Conservation (phyloP, 1,140 invertebrate genomes). For the Phenacoccus solenopsis region DNA sequence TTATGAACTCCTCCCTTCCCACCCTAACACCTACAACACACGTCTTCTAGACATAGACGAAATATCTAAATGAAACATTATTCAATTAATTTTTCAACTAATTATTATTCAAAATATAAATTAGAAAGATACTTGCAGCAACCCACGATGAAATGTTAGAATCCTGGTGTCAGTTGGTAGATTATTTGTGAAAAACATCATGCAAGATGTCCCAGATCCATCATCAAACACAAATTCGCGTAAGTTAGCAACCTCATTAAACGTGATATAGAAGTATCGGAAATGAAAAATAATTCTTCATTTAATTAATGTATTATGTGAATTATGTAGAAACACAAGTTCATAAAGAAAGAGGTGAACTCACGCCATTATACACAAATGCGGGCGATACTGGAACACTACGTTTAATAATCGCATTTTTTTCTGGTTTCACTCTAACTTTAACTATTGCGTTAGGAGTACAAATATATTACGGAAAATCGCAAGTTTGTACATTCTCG, state of each 20-base stretch:
- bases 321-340: slow-evolving; percentile 19
- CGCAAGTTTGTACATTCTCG: slow-evolving; percentile 38
- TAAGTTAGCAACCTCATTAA: neutral
- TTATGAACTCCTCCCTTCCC: no score
- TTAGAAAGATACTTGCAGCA: no score
- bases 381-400: slow-evolving; percentile 20
- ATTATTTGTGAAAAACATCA: no score
- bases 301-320: no score
- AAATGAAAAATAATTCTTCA: neutral
- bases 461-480: slow-evolving; percentile 52
- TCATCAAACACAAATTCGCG: neutral
- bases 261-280: neutral
- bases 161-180: no score
- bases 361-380: slow-evolving; percentile 22
- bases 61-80: no score
- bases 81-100: no score
- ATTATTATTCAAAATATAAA: no score
- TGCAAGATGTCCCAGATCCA: neutral
- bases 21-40: no score
- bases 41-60: no score
- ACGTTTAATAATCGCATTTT: slow-evolving; percentile 20
- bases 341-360: slow-evolving; percentile 20
- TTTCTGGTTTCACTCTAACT: slow-evolving; percentile 29
- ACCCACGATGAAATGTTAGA: no score
- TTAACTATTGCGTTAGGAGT: slow-evolving; percentile 51